Evolutionary conservation across 2,888 invertebrate genomes (phyloP), one percentile per base, ranked within the genome.

Genomic region (Cantharis lateralis): DNA sequence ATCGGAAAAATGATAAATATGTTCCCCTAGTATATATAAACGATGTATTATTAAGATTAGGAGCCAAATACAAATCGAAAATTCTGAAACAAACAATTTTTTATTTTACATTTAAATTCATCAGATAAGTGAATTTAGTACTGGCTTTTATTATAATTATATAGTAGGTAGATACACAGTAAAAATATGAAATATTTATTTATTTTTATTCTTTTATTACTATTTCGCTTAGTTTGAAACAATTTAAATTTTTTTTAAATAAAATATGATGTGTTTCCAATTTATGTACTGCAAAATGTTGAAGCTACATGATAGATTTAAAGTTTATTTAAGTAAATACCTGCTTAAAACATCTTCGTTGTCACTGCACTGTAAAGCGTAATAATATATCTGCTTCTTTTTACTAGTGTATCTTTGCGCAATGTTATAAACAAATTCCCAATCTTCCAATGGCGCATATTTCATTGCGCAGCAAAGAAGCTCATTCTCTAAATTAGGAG

Each of bases 401-500:
- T 68, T 20, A 62, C 76, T 68, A 11, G 11, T n/a, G 1, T 15
- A 64, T 10, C 13, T 32, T 11, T 64, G 66, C 16, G 91, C 90
- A 0, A 89, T 79, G 3, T 72, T 69, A 90, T 92, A 93, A 16
- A 94, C 87, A 81, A 88, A 90, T 1, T 91, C 83, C 90, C 94
- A 96, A 77, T 94, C 93, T 0, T 85, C 84, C n/a, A 85, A 82
- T 0, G 87, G 88, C 0, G 94, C 95, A 16, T 90, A 85, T 15
- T 91, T 91, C 10, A 96, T 89, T 1, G 91, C 95, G 24, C 91
- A 91, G 84, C 96, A 96, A 87, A 95, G 95, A 0, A 95, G 93
- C 74, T 91, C 91, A 20, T 90, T 87, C 70, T 94, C 92, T 71
- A 92, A 89, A 83, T 95, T 93, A 9, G 90, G 90, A n/a, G 91